These are phyloP conservation scores for Masnerella sp. DNA, from an alignment of 2,888 invertebrate genomes.

Conservation along the genomic window DNA sequence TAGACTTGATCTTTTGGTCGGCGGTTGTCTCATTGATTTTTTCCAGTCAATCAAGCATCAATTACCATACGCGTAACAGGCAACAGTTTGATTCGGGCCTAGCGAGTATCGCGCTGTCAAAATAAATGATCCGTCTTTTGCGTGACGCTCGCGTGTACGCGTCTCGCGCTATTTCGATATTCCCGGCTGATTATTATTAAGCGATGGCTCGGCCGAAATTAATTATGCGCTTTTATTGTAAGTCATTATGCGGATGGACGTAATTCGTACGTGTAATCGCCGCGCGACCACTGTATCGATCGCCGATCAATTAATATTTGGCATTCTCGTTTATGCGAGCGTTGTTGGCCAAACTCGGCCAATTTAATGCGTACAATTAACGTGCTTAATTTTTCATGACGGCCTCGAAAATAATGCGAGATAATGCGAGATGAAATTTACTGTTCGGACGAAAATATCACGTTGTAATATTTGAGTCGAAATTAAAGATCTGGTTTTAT, in stretches of 20 bases:
- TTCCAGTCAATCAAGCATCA: constrained; percentile 47
- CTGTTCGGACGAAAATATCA: too few relatives aligned
- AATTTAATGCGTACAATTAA: constrained; percentile 10
- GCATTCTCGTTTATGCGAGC: constrained; percentile 6
- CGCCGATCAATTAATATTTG: constrained; percentile 28
- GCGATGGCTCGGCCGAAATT: constrained; percentile 4
- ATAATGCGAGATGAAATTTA: constrained; percentile 10
- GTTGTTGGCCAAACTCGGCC: neutral
- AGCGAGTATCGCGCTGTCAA: constrained; percentile 34
- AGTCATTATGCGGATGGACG: constrained; percentile 9
- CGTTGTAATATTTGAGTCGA: too few relatives aligned
- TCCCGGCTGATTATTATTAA: constrained; percentile 5
- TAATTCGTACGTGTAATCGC: neutral
- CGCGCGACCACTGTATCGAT: constrained; percentile 3
- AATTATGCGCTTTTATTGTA: constrained; percentile 25
- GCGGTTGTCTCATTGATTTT: constrained; percentile 45
- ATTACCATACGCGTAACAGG: constrained; percentile 44
- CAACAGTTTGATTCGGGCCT: constrained; percentile 15
- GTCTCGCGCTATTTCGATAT: too few relatives aligned
- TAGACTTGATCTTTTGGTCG: constrained; percentile 31
- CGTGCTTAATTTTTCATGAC: constrained; percentile 4
- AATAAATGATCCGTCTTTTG: constrained; percentile 45
- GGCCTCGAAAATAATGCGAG: neutral
- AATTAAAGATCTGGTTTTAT: too few relatives aligned
- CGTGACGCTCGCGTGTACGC: constrained; percentile 3